Base-by-base conservation (phyloP, 2,797 vertebrate species). In the Epinephelus coioides region DNA sequence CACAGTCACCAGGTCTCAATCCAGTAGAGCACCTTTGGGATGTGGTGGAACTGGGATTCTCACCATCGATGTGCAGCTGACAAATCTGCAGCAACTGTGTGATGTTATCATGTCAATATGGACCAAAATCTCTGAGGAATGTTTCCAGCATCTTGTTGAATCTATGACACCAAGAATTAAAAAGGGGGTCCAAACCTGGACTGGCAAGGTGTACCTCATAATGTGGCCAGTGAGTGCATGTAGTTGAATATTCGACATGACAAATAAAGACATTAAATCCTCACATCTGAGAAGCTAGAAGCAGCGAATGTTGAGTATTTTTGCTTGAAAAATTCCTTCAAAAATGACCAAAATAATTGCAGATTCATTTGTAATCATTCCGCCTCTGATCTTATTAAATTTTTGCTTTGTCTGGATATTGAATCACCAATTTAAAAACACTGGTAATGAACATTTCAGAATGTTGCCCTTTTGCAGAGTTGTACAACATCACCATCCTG, bases 41-140 rank as follows among this genome's bases (percentile, higher is more conserved):
- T 61, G 53, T 77, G 27, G 64, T 80, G 78, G 50, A 89, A 79
- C 10, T 38, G 62, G 74, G 51, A 85, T 84, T 86, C 1, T 0
- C 72, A 82, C 79, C 25, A 83, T 85, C 71, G 77, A 85, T 82
- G 82, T 88, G 76, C 71, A 89, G 76, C 88, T 55, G 46, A 90
- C 62, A 84, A 86, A 85, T 81, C 71, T 83, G 73, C 69, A 75
- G 51, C 65, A 81, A 86, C 76, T 47, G 14, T 2, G 15, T 17
- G 14, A 47, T 47, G 14, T 2, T 1, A 17, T 47, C 46, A 46
- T 46, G 46, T 47, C 15, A 47, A 47, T 18, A 47, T 47, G 15
- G 46, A 17, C 13, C 46, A 47, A 47, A 17, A 17, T 47, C 46
- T 47, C 17, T 47, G 46, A 47, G 15, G 15, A 18, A 17, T 43